Base-by-base conservation (phyloP, 2,888 invertebrate species). In the Chrysopilus asiliformis region DNA sequence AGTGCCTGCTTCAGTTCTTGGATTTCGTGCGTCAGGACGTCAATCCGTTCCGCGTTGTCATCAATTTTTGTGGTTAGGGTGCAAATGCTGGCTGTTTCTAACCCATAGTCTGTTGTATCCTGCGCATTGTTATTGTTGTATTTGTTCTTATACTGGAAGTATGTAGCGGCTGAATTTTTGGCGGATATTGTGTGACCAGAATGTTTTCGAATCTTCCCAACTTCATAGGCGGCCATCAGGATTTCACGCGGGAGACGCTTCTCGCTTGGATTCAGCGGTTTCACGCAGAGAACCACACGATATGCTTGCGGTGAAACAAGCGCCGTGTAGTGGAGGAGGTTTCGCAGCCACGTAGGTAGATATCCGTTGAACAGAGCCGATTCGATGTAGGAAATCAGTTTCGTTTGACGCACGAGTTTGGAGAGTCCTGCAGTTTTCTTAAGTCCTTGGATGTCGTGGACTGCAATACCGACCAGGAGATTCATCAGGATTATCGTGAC, bases 401-500 rank as follows among this genome's bases (percentile, higher is more conserved):
- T 84, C 0, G 86, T 86, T 60, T 86, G 85, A 10, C 85, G 68
- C 8, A 86, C 85, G 6, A 86, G 65, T 52, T 85, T 85, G 0
- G 83, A 83, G 2, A 86, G 65, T 0, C 84, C 85, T 0, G 86
- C 86, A 0, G 85, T 85, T 66, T 85, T 85, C 47, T 84, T 78
- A 10, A 86, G 63, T 1, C 85, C 85, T 55, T 85, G 85, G 39
- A 86, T 86, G 53, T 86, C 86, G 49, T 86, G 84, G 4, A 86
- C 86, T 1, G 86, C 86, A 46, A 86, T 86, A 56, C 86, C 86
- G 12, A 86, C 84, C 2, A 86, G 65, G 2, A 86, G 62, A 60
- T 86, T 86, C 85, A 86, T 86, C 28, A 86, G 65, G 5, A 85
- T 83, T 3, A 86, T 82, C 0, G 86, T 85, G 1, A 86, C 85